Percentiles rank a stretch among this genome's conserved stretches.
Conservation (phyloP, 2,113 vertebrate genomes). For the Eulacestoma nigropectus region DNA sequence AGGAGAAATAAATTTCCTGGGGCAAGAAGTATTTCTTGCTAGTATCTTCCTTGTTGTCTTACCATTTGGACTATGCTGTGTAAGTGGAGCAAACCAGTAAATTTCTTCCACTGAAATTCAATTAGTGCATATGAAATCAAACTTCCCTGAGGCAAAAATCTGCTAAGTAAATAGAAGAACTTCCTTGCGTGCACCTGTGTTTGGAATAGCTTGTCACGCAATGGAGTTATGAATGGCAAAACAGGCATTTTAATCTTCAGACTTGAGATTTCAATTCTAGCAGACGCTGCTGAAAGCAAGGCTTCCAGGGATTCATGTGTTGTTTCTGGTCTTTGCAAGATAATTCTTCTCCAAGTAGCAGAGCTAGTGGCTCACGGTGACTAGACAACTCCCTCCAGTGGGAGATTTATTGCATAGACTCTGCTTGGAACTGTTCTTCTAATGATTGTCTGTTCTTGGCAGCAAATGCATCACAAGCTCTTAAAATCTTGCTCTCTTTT, state of each 20-base stretch:
- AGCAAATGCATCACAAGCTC: neutral
- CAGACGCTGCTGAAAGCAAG: neutral
- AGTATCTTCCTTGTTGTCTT: neutral
- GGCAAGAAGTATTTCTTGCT: neutral
- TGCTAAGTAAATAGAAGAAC: neutral
- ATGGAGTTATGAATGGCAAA: neutral
- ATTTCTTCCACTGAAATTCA: neutral
- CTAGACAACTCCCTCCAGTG: constrained; percentile 60
- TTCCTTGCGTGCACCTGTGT: neutral
- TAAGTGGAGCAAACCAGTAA: neutral
- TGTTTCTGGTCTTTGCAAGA: neutral
- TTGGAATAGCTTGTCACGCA: neutral
- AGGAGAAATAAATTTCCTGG: neutral
- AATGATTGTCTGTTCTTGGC: neutral
- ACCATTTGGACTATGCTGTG: neutral
- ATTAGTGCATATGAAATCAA: neutral
- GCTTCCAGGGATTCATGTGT: neutral
- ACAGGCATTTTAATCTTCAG: neutral
- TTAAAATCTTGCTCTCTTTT: neutral
- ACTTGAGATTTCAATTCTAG: neutral
- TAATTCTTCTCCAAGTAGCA: neutral
- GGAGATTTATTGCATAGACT: constrained; percentile 37
- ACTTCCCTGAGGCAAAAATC: neutral
- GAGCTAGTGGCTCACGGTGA: neutral
- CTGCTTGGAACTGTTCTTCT: neutral